Percentiles rank a stretch among this genome's conserved stretches.
Evolutionary conservation across 2,888 invertebrate genomes (phyloP).

Genomic region (Lasioglossum marginatum): DNA sequence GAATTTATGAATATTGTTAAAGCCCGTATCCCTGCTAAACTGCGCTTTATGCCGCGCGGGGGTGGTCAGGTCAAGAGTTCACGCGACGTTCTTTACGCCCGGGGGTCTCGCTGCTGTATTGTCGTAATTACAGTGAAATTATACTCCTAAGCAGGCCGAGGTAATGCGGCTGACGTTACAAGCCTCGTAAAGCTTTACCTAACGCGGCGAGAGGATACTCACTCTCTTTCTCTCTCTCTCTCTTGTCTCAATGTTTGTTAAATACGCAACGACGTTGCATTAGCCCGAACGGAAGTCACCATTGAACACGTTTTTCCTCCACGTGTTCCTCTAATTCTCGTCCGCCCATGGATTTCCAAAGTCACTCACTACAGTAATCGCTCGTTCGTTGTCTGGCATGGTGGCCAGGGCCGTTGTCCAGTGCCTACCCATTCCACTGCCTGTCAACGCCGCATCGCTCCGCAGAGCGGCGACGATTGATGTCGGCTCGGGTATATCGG

Average conservation of each 20-base stretch:
- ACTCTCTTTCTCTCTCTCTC: background rate
- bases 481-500: too few relatives aligned
- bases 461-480: too few relatives aligned
- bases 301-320: background rate
- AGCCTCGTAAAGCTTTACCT: background rate
- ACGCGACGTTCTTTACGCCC: conserved; percentile 42
- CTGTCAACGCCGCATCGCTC: too few relatives aligned
- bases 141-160: conserved; percentile 17
- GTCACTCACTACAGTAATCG: too few relatives aligned
- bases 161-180: conserved; percentile 38
- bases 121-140: conserved; percentile 44
- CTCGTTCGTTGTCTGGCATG: too few relatives aligned
- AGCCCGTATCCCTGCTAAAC: conserved; percentile 46
- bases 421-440: too few relatives aligned
- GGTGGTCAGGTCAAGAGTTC: conserved; percentile 68
- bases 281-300: background rate
- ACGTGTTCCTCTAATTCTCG: background rate
- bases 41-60: conserved; percentile 33
- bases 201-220: conserved; percentile 1
- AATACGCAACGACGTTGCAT: background rate
- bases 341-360: background rate
- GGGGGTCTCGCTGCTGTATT: background rate
- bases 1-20: conserved; percentile 73
- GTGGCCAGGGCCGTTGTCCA: too few relatives aligned
- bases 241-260: background rate